Conservation (phyloP, 2,113 vertebrate species). For the Henicopernis longicauda region DNA sequence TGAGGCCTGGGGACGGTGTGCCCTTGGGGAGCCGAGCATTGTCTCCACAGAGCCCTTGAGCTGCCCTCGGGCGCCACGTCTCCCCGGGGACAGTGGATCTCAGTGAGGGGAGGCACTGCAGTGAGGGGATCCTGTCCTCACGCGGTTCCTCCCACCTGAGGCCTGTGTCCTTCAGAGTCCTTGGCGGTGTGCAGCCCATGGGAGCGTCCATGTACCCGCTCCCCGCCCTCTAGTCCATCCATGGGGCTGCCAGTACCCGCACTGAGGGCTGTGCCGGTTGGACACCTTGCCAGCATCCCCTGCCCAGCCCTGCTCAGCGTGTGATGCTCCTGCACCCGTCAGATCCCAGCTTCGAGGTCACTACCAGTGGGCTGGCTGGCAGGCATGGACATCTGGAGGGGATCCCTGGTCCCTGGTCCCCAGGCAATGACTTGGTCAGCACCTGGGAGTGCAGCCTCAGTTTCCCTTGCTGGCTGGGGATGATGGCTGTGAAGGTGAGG, state of each 20-base stretch:
- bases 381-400: neutral
- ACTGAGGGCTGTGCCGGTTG: accelerated
- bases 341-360: neutral
- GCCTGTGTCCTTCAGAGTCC: slow-evolving; percentile 30
- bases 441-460: neutral
- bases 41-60: neutral
- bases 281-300: neutral
- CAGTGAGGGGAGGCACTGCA: neutral
- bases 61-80: accelerated
- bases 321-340: neutral
- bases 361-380: neutral
- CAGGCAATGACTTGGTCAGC: neutral
- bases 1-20: neutral
- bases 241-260: neutral
- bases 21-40: neutral
- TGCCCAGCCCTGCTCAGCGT: neutral
- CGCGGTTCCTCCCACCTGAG: neutral
- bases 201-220: neutral
- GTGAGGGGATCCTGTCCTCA: neutral
- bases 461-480: neutral
- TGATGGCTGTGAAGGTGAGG: neutral
- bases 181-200: neutral
- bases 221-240: neutral
- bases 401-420: neutral
- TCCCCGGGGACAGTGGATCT: neutral